Percentiles rank a stretch among this genome's conserved stretches.
Conservation (phyloP, 1,140 invertebrate genomes). For the Lucilia cuprina region DNA sequence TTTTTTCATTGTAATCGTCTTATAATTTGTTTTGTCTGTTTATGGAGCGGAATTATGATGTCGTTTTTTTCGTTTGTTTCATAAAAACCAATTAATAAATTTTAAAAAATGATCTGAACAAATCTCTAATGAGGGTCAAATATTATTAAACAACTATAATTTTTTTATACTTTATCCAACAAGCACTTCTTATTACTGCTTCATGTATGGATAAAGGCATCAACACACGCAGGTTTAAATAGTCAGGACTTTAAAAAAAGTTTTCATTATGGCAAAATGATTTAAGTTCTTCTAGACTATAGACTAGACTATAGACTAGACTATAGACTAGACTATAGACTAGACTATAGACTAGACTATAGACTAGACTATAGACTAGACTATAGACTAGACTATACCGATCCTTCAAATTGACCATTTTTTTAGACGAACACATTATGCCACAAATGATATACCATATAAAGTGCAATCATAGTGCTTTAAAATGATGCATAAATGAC, state of each 20-base stretch:
- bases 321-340: no score
- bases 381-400: no score
- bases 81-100: slow-evolving; percentile 37
- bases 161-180: neutral
- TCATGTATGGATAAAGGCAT: neutral
- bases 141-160: neutral
- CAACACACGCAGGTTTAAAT: neutral
- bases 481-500: no score
- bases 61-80: neutral
- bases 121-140: slow-evolving; percentile 38
- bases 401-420: no score
- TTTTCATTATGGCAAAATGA: no score
- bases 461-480: no score
- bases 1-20: slow-evolving; percentile 20
- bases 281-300: no score
- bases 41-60: neutral
- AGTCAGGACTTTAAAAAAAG: neutral
- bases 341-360: no score
- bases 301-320: no score
- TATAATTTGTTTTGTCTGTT: slow-evolving; percentile 28
- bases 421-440: no score
- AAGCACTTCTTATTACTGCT: neutral
- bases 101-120: slow-evolving; percentile 27
- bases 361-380: no score
- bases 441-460: no score